Conservation (phyloP, 2,888 invertebrate species). For the Habrosyne pyritoides region DNA sequence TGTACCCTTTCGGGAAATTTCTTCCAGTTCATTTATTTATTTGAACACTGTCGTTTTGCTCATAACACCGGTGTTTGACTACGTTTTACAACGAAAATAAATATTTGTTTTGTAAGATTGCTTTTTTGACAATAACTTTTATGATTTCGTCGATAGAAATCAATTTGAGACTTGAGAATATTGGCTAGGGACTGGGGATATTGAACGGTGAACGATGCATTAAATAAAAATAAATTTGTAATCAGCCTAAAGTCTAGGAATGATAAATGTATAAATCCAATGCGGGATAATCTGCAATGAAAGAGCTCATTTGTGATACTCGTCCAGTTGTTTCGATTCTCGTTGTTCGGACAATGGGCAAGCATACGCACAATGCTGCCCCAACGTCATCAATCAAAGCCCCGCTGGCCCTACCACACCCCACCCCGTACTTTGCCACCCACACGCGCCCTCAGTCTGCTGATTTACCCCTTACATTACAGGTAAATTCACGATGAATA, state of each 20-base stretch:
- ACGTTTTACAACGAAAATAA: slow-evolving; percentile 52
- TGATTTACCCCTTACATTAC: slow-evolving; percentile 51
- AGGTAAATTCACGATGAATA: slow-evolving; percentile 47
- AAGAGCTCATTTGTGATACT: slow-evolving; percentile 59
- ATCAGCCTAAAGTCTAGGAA: slow-evolving; percentile 41
- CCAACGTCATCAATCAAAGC: slow-evolving; percentile 74
- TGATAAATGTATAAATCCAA: slow-evolving; percentile 38
- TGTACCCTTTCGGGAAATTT: slow-evolving; percentile 74
- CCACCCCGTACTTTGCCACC: slow-evolving; percentile 26
- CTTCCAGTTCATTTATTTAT: slow-evolving; percentile 79
- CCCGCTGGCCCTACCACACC: slow-evolving; percentile 34
- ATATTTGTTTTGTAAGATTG: slow-evolving; percentile 30
- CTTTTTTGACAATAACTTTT: background rate
- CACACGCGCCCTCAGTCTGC: slow-evolving; percentile 48
- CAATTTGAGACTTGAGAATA: background rate
- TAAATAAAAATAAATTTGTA: slow-evolving; percentile 23
- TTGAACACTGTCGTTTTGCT: slow-evolving; percentile 65
- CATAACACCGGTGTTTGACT: slow-evolving; percentile 54
- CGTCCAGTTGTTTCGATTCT: slow-evolving; percentile 73
- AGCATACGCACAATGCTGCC: slow-evolving; percentile 63
- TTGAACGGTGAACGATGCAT: background rate
- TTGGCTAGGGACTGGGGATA: background rate
- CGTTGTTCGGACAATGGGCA: slow-evolving; percentile 71
- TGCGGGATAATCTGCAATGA: slow-evolving; percentile 57
- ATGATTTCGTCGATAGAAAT: background rate